These are phyloP conservation scores for Erebia epiphron DNA, from an alignment of 2,888 invertebrate genomes.

Conservation along the genomic window DNA sequence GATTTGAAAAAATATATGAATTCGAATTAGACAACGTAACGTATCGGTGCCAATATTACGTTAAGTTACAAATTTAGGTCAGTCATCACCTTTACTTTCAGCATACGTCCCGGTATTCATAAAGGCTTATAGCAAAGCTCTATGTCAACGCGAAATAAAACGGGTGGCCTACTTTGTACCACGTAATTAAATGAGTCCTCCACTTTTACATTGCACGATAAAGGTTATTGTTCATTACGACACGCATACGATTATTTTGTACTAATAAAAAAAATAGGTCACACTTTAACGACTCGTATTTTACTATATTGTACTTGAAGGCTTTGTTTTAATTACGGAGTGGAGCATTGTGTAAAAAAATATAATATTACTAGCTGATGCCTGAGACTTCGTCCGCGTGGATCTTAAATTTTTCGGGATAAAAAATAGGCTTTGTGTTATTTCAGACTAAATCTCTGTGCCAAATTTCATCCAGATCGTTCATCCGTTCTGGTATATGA, in stretches of 20 bases:
- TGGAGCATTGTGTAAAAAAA: background rate
- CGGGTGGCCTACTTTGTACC: slow-evolving; percentile 40
- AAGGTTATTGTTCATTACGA: slow-evolving; percentile 8
- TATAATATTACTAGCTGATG: too few relatives aligned
- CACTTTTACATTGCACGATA: slow-evolving; percentile 17
- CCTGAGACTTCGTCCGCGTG: too few relatives aligned
- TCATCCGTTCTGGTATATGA: too few relatives aligned
- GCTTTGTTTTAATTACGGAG: background rate
- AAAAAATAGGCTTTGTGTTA: too few relatives aligned
- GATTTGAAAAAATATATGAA: too few relatives aligned
- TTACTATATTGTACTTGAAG: background rate
- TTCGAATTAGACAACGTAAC: too few relatives aligned
- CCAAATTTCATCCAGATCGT: too few relatives aligned
- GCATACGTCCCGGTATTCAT: slow-evolving; percentile 32
- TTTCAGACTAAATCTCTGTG: too few relatives aligned
- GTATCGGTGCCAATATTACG: too few relatives aligned
- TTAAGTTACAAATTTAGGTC: too few relatives aligned
- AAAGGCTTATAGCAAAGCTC: slow-evolving; percentile 40
- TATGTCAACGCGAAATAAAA: slow-evolving; percentile 40
- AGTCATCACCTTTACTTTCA: slow-evolving; percentile 11
- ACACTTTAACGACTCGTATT: background rate
- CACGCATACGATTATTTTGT: slow-evolving; percentile 20
- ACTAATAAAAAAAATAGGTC: slow-evolving; percentile 1
- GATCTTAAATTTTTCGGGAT: too few relatives aligned
- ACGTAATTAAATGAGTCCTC: slow-evolving; percentile 40